Percentiles rank a stretch among this genome's conserved stretches.
These are phyloP conservation scores for Lepisosteus oculatus DNA, from an alignment of 2,113 vertebrate species.

Conservation along the genomic window DNA sequence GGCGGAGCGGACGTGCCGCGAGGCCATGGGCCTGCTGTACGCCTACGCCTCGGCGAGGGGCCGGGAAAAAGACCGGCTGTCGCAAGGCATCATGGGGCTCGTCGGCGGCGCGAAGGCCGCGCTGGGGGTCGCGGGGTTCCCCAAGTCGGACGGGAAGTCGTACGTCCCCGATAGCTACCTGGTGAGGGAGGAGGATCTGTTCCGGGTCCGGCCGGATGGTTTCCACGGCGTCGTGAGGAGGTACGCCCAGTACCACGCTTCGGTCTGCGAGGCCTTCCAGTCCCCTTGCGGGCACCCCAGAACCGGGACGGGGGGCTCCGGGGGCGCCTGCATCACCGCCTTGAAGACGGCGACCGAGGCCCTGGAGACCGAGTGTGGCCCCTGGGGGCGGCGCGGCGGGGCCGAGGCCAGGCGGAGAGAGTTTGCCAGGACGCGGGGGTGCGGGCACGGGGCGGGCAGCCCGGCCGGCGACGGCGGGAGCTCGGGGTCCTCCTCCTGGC, in stretches of 20 bases:
- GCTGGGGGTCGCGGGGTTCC: constrained; percentile 64
- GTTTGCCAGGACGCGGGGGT: neutral
- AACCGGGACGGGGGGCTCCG: neutral
- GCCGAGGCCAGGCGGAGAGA: neutral
- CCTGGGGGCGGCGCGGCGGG: neutral
- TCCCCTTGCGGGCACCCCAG: constrained; percentile 42
- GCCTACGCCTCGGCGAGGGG: constrained; percentile 51
- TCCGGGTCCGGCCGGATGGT: constrained; percentile 43
- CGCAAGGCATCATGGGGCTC: constrained; percentile 68
- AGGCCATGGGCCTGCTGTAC: constrained; percentile 70
- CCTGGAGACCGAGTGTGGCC: constrained; percentile 38
- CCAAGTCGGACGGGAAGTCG: constrained; percentile 67
- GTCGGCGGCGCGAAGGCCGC: constrained; percentile 59
- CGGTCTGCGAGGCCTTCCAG: constrained; percentile 69
- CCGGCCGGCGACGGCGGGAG: constrained; percentile 48
- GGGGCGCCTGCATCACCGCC: constrained; percentile 72
- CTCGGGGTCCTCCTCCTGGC: constrained; percentile 64
- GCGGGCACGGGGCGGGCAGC: neutral
- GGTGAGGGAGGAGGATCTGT: constrained; percentile 30
- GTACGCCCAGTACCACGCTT: constrained; percentile 77
- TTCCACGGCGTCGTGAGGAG: constrained; percentile 68
- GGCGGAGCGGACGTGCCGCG: constrained; percentile 57
- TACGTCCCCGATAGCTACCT: constrained; percentile 80
- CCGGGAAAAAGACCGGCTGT: constrained; percentile 58
- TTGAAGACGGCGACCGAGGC: constrained; percentile 70